These are phyloP conservation scores for Petrophora chlorosata DNA, from an alignment of 2,888 invertebrate genomes.

Conservation along the genomic window DNA sequence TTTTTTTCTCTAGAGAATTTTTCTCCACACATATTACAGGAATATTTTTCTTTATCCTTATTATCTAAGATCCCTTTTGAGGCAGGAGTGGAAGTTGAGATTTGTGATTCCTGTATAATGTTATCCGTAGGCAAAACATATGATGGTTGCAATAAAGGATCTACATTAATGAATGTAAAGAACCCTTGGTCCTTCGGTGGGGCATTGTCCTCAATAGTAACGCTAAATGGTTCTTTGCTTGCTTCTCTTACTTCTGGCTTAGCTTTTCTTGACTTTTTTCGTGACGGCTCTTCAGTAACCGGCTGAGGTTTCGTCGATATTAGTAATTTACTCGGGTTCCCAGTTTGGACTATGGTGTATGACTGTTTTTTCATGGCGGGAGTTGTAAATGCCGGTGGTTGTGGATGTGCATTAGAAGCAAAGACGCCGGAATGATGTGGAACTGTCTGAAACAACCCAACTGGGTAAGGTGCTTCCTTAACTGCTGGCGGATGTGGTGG, in stretches of 20 bases:
- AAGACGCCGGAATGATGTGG: constrained; percentile 46
- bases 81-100: constrained; percentile 64
- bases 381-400: constrained; percentile 54
- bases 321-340: constrained; percentile 72
- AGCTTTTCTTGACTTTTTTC: constrained; percentile 54
- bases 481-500: constrained; percentile 11
- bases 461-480: constrained; percentile 64
- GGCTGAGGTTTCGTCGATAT: constrained; percentile 71
- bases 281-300: constrained; percentile 45
- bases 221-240: constrained; percentile 52
- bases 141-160: constrained; percentile 70
- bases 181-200: constrained; percentile 60
- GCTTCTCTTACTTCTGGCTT: constrained; percentile 38
- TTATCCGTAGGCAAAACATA: constrained; percentile 73
- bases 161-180: constrained; percentile 77
- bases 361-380: constrained; percentile 75
- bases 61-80: constrained; percentile 37
- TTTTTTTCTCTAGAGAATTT: constrained; percentile 73
- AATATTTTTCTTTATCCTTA: constrained; percentile 54
- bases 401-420: constrained; percentile 25
- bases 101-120: constrained; percentile 77
- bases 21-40: constrained; percentile 72
- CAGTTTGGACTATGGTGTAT: constrained; percentile 73
- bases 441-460: constrained; percentile 69
- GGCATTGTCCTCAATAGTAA: constrained; percentile 54